Evolutionary conservation across 2,113 vertebrate species (phyloP).

Genomic region (Sinocyclocheilus anophthalmus): DNA sequence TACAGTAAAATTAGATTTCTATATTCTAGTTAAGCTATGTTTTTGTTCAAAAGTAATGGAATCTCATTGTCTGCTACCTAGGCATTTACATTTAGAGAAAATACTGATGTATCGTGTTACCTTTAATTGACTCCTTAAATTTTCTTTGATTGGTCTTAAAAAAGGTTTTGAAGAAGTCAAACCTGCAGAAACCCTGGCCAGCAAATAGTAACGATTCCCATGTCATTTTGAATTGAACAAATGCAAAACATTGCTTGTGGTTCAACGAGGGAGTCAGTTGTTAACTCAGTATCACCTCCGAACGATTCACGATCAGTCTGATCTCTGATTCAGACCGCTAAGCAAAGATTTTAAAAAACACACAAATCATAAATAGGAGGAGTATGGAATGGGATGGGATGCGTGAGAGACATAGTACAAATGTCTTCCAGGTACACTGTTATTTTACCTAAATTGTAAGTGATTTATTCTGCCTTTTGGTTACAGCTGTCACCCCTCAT

Average conservation of each 20-base stretch:
- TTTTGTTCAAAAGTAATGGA: too few species aligned
- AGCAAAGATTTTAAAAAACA: too few species aligned
- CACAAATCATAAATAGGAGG: slow-evolving; percentile 34
- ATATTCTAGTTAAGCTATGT: too few species aligned
- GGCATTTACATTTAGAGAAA: too few species aligned
- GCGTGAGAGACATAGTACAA: slow-evolving; percentile 58
- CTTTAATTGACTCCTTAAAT: too few species aligned
- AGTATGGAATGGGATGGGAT: slow-evolving; percentile 60
- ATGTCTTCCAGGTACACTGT: slow-evolving; percentile 71
- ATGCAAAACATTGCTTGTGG: background rate
- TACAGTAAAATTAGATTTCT: too few species aligned
- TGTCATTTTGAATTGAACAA: background rate
- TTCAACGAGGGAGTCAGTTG: background rate
- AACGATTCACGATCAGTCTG: background rate
- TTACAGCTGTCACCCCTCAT: slow-evolving; percentile 83
- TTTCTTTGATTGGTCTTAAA: too few species aligned
- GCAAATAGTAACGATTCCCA: background rate
- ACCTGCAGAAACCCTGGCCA: too few species aligned
- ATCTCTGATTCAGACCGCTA: background rate
- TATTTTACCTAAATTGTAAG: slow-evolving; percentile 80
- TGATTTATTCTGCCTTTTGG: slow-evolving; percentile 81
- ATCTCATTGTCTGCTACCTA: too few species aligned
- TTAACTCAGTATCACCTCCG: too few species aligned
- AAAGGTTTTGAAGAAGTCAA: too few species aligned
- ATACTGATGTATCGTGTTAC: too few species aligned